These are phyloP conservation scores for Brachyptera putata DNA, from an alignment of 2,888 invertebrate genomes.

Conservation along the genomic window DNA sequence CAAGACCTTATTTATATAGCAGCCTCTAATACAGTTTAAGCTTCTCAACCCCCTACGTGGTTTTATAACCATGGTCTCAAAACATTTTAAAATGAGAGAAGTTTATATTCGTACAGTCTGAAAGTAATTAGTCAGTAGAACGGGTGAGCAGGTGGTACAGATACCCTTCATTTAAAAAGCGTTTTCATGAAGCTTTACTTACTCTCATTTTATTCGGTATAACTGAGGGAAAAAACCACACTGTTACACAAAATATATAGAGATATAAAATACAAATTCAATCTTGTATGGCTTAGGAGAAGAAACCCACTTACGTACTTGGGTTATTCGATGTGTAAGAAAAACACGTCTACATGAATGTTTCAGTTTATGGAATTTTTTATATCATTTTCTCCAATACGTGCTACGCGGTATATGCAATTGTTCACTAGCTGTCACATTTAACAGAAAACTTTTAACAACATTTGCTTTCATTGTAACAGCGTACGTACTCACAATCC, in stretches of 20 bases:
- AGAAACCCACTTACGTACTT: neutral
- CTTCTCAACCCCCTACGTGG: no score
- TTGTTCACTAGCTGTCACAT: no score
- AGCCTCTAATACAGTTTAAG: neutral
- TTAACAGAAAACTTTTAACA: no score
- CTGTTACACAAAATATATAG: neutral
- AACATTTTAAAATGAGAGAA: neutral
- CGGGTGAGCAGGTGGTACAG: neutral
- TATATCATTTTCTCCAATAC: neutral
- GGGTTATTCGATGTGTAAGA: neutral
- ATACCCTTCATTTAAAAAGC: neutral
- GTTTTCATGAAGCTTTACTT: neutral
- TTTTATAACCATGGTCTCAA: no score
- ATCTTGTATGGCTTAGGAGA: neutral
- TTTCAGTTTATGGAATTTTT: slow-evolving; percentile 25
- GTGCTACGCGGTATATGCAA: no score
- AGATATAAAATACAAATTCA: slow-evolving; percentile 1
- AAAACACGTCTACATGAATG: slow-evolving; percentile 26
- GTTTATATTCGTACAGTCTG: neutral
- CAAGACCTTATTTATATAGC: neutral
- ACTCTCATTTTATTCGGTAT: neutral
- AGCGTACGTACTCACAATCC: no score
- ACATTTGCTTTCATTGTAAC: no score
- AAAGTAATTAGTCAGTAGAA: neutral
- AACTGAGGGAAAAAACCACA: neutral